A percentile compares a stretch with the other conserved stretches of the same genome.
Evolutionary conservation across 2,797 vertebrate genomes (phyloP).

Genomic region (Chelon labrosus): DNA sequence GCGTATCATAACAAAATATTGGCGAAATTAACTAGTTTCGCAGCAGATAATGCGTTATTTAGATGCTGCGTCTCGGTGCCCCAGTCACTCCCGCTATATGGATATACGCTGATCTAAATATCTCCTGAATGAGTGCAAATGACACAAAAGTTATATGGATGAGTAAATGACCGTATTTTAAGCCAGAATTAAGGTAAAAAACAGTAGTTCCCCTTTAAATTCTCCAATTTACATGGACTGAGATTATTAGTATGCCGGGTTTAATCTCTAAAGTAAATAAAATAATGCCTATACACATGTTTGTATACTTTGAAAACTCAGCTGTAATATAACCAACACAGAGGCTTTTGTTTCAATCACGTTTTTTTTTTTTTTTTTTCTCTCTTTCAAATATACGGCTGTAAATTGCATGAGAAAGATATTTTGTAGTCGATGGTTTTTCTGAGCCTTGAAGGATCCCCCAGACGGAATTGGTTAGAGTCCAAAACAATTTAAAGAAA

Average conservation of each 20-base stretch:
- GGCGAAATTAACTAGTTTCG: too few relatives aligned
- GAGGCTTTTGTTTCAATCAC: constrained; percentile 33
- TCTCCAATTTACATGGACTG: too few relatives aligned
- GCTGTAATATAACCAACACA: constrained; percentile 14
- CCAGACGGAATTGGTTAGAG: constrained; percentile 61
- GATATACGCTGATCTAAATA: too few relatives aligned
- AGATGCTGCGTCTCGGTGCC: too few relatives aligned
- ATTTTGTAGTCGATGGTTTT: constrained; percentile 49
- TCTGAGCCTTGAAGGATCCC: constrained; percentile 54
- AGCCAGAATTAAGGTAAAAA: too few relatives aligned
- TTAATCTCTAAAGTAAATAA: constrained; percentile 17
- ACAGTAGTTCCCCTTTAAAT: too few relatives aligned
- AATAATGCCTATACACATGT: background rate
- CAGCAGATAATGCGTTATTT: too few relatives aligned
- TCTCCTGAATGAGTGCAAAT: too few relatives aligned
- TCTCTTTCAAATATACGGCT: constrained; percentile 31
- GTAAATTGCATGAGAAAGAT: constrained; percentile 56
- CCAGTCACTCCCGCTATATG: too few relatives aligned
- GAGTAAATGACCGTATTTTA: too few relatives aligned
- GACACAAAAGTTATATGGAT: too few relatives aligned
- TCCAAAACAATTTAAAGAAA: constrained; percentile 70
- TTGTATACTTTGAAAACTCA: background rate
- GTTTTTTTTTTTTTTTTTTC: constrained; percentile 11
- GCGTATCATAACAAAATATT: too few relatives aligned
- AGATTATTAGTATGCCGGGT: background rate